phyloP scores from a whole-genome alignment of 1,140 invertebrate species.

The Drosophila pandora region DNA sequence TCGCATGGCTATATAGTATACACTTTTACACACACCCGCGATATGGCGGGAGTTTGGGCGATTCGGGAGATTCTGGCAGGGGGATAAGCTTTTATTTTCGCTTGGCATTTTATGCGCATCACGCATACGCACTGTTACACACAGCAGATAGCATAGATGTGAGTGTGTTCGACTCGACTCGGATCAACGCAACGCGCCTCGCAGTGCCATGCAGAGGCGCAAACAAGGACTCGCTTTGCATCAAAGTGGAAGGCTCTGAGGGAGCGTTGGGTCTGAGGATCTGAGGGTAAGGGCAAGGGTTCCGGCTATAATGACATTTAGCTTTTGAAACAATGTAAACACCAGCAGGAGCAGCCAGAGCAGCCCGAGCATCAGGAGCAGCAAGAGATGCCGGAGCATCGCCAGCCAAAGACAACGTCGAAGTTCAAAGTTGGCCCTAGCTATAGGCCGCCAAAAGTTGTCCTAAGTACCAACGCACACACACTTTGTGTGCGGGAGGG shows the following conservation, averaged over 20 bases:
- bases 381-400: slow-evolving; percentile 1
- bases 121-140: slow-evolving; percentile 79
- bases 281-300: slow-evolving; percentile 20
- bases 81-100: slow-evolving; percentile 74
- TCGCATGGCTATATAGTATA: slow-evolving; percentile 11
- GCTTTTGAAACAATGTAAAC: slow-evolving; percentile 81
- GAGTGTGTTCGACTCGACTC: slow-evolving; percentile 34
- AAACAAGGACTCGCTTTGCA: slow-evolving; percentile 67
- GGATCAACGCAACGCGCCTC: neutral
- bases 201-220: slow-evolving; percentile 62
- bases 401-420: slow-evolving; percentile 47
- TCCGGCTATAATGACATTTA: slow-evolving; percentile 78
- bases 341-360: slow-evolving; percentile 33
- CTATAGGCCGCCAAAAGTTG: slow-evolving; percentile 74
- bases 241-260: slow-evolving; percentile 43
- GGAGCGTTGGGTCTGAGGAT: neutral
- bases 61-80: neutral
- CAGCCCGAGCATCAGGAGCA: slow-evolving; percentile 13
- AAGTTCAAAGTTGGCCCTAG: slow-evolving; percentile 72
- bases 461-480: slow-evolving; percentile 60
- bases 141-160: slow-evolving; percentile 60
- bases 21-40: neutral
- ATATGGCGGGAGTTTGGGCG: neutral
- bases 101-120: slow-evolving; percentile 80
- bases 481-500: slow-evolving; percentile 9